A percentile compares a stretch with the other conserved stretches of the same genome.
Conservation (phyloP, 2,888 invertebrate species). For the Exephanes ischioxanthus region DNA sequence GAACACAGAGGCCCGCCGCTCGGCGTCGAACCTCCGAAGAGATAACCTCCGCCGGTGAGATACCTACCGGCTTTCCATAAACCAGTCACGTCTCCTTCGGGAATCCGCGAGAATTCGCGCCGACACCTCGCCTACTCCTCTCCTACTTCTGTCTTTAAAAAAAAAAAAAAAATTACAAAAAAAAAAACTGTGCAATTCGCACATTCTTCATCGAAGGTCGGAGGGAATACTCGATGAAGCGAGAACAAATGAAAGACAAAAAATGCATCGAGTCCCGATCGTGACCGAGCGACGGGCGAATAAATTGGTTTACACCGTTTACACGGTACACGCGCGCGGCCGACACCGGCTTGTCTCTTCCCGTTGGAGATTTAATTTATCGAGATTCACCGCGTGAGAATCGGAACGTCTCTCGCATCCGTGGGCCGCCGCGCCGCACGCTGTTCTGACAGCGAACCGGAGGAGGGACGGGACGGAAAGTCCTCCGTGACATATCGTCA, state of each 20-base stretch:
- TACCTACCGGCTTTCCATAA: slow-evolving; percentile 70
- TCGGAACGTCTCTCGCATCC: slow-evolving; percentile 8
- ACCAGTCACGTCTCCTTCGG: slow-evolving; percentile 71
- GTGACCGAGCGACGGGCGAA: slow-evolving; percentile 1
- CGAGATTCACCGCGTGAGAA: slow-evolving; percentile 50
- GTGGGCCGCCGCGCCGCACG: background rate
- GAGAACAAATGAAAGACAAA: background rate
- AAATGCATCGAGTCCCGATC: slow-evolving; percentile 6
- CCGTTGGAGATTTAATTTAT: slow-evolving; percentile 14
- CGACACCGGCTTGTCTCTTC: slow-evolving; percentile 9
- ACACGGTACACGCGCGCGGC: background rate
- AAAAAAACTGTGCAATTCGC: background rate
- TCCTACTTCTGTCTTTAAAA: background rate
- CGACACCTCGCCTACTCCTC: slow-evolving; percentile 29
- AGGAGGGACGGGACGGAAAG: slow-evolving; percentile 7
- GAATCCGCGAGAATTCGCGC: slow-evolving; percentile 59
- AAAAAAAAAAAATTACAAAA: slow-evolving; percentile 1
- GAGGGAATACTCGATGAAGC: background rate
- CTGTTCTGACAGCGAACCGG: slow-evolving; percentile 51
- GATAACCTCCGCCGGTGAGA: slow-evolving; percentile 47
- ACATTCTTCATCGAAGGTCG: background rate
- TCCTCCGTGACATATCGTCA: slow-evolving; percentile 48
- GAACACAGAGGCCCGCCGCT: slow-evolving; percentile 37
- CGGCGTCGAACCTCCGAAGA: slow-evolving; percentile 42
- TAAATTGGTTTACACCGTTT: slow-evolving; percentile 2